Evolutionary conservation across 2,888 invertebrate genomes (phyloP).

Genomic region (Graphium colonna): DNA sequence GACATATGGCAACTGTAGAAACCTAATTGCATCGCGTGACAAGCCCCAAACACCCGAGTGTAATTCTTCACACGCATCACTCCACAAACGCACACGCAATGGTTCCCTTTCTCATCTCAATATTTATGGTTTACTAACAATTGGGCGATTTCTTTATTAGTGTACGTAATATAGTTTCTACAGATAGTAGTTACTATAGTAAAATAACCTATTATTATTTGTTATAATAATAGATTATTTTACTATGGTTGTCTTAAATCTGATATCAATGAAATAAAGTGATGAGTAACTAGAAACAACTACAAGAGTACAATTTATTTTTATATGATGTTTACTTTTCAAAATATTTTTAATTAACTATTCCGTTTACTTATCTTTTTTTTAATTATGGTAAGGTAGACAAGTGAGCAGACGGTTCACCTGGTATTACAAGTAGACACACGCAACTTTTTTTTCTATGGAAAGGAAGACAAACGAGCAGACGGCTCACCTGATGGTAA

Average conservation of each 20-base stretch:
- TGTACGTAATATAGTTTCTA: background rate
- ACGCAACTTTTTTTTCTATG: no score
- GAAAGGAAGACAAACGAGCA: no score
- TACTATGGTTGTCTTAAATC: background rate
- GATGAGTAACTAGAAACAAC: no score
- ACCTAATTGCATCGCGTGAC: slow-evolving; percentile 52
- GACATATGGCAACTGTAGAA: background rate
- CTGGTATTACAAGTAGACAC: no score
- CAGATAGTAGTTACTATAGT: slow-evolving; percentile 1
- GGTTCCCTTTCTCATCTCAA: slow-evolving; percentile 31
- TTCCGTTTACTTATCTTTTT: no score
- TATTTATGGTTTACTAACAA: slow-evolving; percentile 7
- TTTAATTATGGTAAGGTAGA: no score
- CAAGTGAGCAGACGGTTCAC: no score
- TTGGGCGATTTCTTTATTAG: slow-evolving; percentile 22
- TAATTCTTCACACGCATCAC: slow-evolving; percentile 57
- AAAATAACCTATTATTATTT: background rate
- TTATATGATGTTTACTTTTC: no score
- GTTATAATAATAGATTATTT: background rate
- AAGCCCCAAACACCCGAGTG: slow-evolving; percentile 44
- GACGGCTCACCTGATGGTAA: no score
- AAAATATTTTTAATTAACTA: no score
- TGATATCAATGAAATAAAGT: background rate
- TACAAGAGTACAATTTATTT: no score
- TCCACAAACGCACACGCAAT: slow-evolving; percentile 48